Base-by-base conservation (phyloP, 2,113 vertebrate species). In the Laterallus jamaicensis region DNA sequence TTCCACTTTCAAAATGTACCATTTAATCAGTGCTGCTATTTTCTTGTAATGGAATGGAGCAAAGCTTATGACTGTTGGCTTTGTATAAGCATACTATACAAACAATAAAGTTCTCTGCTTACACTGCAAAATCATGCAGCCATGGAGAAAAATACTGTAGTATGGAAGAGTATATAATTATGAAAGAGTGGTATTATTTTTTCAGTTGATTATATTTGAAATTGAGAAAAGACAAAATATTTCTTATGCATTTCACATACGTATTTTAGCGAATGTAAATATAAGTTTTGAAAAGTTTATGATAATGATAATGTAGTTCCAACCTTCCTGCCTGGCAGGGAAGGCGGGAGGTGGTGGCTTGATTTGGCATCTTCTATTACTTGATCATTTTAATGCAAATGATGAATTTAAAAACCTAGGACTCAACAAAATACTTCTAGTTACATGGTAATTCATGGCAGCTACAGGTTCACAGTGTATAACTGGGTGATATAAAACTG, bases 21-120 rank as follows among this genome's bases (percentile, higher is more conserved):
- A 44, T 59, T 93, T 96, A 93, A 93, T 90, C 93, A 94, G 68
- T 90, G 31, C 63, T 92, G 54, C 11, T 89, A 55, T 90, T 95
- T 96, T 92, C 62, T 74, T 70, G 26, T 92, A 94, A 91, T 92
- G 55, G 47, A 92, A 93, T 96, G 93, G n/a, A 91, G 28, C 3
- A 28, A 54, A 69, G 73, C 44, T 86, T 87, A 71, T 58, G 40
- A 83, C 35, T 90, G 47, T 83, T 95, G 26, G 8, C 54, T 97
- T 97, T 90, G 21, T 42, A 47, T 56, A 93, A 92, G 35, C 6
- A 69, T 22, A 39, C 11, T 16, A 8, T 91, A 55, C 59, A 93
- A 92, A 92, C 15, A 96, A 63, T 60, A 82, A 91, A 40, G 9
- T 55, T 94, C 91, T 88, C 39, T 84, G 39, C 79, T 97, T 94